Evolutionary conservation across 2,113 vertebrate genomes (phyloP).

Genomic region (Mellivora capensis): DNA sequence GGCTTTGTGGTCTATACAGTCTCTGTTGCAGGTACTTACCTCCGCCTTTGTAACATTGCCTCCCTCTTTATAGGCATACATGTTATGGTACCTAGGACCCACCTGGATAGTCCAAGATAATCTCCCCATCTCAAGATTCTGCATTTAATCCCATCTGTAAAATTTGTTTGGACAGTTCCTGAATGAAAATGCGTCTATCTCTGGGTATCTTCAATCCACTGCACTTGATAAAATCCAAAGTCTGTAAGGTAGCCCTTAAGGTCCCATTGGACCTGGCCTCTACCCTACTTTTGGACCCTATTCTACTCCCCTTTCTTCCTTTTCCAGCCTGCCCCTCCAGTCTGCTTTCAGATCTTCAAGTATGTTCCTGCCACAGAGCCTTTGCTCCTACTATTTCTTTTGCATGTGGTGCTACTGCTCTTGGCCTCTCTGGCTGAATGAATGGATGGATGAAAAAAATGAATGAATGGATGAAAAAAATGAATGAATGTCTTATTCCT

Average conservation of each 20-base stretch:
- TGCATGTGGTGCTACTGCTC: neutral
- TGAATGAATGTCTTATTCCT: neutral
- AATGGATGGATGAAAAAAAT: neutral
- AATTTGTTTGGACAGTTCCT: neutral
- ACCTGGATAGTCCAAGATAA: neutral
- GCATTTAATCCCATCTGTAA: neutral
- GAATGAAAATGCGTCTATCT: neutral
- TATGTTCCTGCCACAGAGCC: neutral
- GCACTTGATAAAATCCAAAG: neutral
- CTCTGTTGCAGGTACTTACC: no score
- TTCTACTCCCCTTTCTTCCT: neutral
- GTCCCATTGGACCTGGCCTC: no score
- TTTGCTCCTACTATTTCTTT: neutral
- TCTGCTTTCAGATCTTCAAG: neutral
- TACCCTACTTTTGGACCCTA: neutral
- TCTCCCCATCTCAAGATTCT: neutral
- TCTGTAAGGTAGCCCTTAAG: neutral
- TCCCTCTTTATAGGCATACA: neutral
- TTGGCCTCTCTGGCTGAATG: neutral
- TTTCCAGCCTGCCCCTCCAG: neutral
- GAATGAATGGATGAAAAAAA: neutral
- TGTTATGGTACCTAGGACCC: neutral
- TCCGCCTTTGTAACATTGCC: no score
- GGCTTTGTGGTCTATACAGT: no score
- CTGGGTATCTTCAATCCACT: neutral